phyloP scores from a whole-genome alignment of 2,797 vertebrate species.

The Rhinoraja longicauda region DNA sequence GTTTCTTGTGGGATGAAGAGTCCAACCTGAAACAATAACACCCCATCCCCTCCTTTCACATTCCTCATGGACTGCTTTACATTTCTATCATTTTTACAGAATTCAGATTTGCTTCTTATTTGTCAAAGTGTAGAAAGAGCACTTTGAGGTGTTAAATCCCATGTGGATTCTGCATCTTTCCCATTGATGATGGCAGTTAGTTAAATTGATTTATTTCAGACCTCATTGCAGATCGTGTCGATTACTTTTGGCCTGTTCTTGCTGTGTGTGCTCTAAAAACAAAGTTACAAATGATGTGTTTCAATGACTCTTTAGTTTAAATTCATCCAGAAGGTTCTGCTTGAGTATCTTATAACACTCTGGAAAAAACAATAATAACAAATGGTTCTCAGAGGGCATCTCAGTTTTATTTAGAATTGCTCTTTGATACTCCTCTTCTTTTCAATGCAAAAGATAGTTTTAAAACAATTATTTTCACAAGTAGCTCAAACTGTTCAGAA shows the following conservation, averaged over 20 bases:
- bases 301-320: not conserved
- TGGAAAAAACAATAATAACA: not conserved
- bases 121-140: not conserved
- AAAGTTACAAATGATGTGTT: not conserved
- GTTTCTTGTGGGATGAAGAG: not conserved
- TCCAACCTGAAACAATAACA: not conserved
- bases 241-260: not conserved
- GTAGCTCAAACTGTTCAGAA: not conserved
- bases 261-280: not conserved
- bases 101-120: not conserved
- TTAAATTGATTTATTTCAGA: not conserved
- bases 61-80: not conserved
- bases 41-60: not conserved
- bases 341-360: not conserved
- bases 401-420: not conserved
- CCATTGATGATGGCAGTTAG: not conserved
- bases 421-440: not conserved
- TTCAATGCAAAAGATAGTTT: not conserved
- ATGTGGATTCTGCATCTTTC: not conserved
- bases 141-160: not conserved
- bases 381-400: not conserved
- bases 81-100: not conserved
- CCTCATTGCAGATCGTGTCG: not conserved
- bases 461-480: not conserved
- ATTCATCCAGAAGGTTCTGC: not conserved